These are phyloP conservation scores for Prosapia bicincta DNA, from an alignment of 2,888 invertebrate genomes.

Conservation along the genomic window DNA sequence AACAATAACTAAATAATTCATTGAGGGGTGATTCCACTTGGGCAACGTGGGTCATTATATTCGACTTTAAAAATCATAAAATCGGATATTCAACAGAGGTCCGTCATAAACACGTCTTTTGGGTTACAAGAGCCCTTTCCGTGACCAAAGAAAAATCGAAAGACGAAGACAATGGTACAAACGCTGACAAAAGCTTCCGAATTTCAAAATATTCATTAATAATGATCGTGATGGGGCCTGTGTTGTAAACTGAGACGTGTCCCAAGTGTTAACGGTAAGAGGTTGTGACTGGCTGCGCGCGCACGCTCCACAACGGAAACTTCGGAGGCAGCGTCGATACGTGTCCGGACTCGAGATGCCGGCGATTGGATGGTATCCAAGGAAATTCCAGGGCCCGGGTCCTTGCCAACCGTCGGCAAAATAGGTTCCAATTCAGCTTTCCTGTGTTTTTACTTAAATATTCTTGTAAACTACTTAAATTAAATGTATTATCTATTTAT, in stretches of 20 bases:
- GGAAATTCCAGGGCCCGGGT: not conserved
- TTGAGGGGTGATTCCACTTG: not conserved
- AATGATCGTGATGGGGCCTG: not conserved
- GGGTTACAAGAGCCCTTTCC: not conserved
- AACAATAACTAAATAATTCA: not conserved
- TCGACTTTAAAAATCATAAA: not conserved
- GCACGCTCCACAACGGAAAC: not conserved
- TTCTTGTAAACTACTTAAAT: too few species aligned
- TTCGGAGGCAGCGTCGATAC: not conserved
- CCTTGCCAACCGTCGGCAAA: not conserved
- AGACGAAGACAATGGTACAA: not conserved
- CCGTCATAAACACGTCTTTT: not conserved
- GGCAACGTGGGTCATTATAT: not conserved
- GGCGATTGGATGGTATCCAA: not conserved
- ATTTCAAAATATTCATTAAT: not conserved
- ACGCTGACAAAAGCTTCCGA: not conserved
- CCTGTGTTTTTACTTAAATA: too few species aligned
- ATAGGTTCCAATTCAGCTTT: not conserved
- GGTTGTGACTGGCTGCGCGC: not conserved
- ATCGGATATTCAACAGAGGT: not conserved
- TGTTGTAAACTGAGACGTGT: not conserved
- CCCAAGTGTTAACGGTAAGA: not conserved
- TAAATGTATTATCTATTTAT: too few species aligned
- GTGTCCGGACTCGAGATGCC: not conserved
- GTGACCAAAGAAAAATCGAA: not conserved